Percentiles rank a stretch among this genome's conserved stretches.
Conservation (phyloP, 2,888 invertebrate species). For the Agelastica alni region DNA sequence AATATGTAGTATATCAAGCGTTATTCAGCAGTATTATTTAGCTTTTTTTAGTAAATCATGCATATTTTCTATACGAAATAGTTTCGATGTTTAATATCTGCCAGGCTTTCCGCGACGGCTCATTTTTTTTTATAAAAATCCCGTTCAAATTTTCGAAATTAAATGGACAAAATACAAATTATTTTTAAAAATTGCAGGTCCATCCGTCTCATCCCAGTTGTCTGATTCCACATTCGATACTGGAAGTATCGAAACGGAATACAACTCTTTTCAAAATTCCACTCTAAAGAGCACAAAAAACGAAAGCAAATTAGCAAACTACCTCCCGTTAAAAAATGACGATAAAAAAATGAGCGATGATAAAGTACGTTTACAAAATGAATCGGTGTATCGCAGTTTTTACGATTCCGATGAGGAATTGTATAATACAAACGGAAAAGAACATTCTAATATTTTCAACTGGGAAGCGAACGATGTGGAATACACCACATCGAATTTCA, state of each 20-base stretch:
- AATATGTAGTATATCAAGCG: too few species aligned
- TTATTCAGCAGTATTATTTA: too few species aligned
- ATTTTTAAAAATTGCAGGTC: not conserved
- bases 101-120: too few species aligned
- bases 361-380: not conserved
- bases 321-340: too few species aligned
- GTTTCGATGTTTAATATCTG: too few species aligned
- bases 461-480: not conserved
- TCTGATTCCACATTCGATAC: not conserved
- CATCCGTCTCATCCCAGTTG: not conserved
- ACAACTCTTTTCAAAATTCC: not conserved
- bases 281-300: not conserved
- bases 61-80: too few species aligned
- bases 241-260: not conserved
- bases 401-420: constrained; percentile 12
- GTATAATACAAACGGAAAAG: not conserved
- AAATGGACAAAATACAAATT: too few species aligned
- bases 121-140: too few species aligned
- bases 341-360: too few species aligned
- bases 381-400: constrained; percentile 12
- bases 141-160: too few species aligned
- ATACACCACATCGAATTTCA: constrained; percentile 13
- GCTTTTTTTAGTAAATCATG: too few species aligned
- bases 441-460: not conserved
- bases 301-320: too few species aligned